A percentile compares a stretch with the other conserved stretches of the same genome.
Evolutionary conservation across 2,888 invertebrate genomes (phyloP).

Genomic region (Osedax frankpressi): DNA sequence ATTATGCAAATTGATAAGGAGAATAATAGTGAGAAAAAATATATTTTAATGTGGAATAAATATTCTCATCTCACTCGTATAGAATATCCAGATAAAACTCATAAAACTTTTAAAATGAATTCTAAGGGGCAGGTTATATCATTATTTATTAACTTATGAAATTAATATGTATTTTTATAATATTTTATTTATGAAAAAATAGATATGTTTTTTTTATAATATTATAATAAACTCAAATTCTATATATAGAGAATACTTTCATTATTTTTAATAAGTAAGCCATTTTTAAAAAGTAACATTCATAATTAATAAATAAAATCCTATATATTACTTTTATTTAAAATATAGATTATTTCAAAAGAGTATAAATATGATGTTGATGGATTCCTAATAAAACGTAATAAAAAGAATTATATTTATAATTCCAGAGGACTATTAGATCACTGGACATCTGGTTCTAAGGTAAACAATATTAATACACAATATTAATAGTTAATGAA

Average conservation of each 20-base stretch:
- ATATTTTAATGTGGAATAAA: neutral
- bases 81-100: neutral
- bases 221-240: too few relatives aligned
- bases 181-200: too few relatives aligned
- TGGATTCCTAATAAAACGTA: neutral
- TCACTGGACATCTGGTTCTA: neutral
- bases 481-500: too few relatives aligned
- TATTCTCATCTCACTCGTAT: neutral
- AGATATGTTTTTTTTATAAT: too few relatives aligned
- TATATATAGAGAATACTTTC: too few relatives aligned
- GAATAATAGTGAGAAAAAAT: neutral
- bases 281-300: too few relatives aligned
- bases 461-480: too few relatives aligned
- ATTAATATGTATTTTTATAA: too few relatives aligned
- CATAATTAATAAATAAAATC: too few relatives aligned
- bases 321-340: too few relatives aligned
- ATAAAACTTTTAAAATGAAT: neutral
- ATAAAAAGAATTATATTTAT: neutral
- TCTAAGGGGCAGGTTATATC: neutral
- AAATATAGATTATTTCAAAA: neutral
- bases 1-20: neutral
- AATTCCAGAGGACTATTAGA: neutral
- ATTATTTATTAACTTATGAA: neutral
- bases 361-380: neutral
- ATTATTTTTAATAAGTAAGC: too few relatives aligned